Percentiles rank a stretch among this genome's conserved stretches.
Conservation (phyloP, 2,797 vertebrate species). For the Enteromius paludinosus region DNA sequence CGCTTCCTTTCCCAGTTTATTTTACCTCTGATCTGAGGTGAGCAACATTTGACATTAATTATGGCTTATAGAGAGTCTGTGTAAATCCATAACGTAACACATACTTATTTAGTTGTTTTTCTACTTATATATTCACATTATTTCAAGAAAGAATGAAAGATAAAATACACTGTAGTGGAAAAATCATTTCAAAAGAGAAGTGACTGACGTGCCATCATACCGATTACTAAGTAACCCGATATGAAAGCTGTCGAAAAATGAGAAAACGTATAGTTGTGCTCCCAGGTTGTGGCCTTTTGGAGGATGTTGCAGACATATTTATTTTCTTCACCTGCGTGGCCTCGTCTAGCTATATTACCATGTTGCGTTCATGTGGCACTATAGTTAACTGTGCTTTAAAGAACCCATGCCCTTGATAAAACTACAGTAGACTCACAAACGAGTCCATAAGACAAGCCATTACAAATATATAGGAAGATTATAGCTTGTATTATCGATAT, state of each 20-base stretch:
- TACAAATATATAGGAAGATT: conserved; percentile 65
- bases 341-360: conserved; percentile 61
- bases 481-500: conserved; percentile 67
- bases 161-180: conserved; percentile 13
- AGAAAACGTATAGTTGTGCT: neutral
- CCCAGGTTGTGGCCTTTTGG: conserved; percentile 47
- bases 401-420: conserved; percentile 75
- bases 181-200: neutral
- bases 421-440: conserved; percentile 66
- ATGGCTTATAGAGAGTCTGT: conserved; percentile 17
- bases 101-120: neutral
- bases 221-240: neutral
- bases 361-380: conserved; percentile 69
- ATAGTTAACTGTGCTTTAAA: conserved; percentile 68
- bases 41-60: conserved; percentile 1
- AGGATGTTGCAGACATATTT: conserved; percentile 48
- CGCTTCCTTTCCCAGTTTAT: neutral
- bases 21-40: conserved; percentile 27
- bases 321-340: conserved; percentile 57
- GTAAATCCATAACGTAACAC: conserved; percentile 10
- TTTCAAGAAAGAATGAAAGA: conserved; percentile 8
- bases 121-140: neutral
- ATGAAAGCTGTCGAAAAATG: conserved; percentile 5
- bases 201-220: conserved; percentile 34
- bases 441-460: conserved; percentile 75